Evolutionary conservation across 92 coral and sea anemone species (phyloP).

Genomic region (Bergia puertoricense): DNA sequence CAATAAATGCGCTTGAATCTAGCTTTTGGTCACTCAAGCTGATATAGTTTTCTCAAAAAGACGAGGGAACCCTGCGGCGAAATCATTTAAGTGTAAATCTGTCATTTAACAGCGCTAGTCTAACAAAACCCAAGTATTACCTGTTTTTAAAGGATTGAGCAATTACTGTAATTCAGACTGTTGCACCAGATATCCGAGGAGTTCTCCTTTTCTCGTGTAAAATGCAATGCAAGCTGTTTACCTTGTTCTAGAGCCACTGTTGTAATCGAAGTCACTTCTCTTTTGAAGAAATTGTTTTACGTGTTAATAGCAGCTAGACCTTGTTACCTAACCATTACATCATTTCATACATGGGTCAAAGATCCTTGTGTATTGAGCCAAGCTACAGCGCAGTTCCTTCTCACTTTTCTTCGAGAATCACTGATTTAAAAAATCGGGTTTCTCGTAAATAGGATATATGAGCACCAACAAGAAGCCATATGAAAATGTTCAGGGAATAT

Average conservation of each 20-base stretch:
- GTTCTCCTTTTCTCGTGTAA: neutral
- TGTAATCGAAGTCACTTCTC: constrained; percentile 1
- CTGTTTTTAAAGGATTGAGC: constrained; percentile 20
- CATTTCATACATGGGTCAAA: constrained; percentile 80
- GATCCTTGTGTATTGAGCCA: constrained; percentile 46
- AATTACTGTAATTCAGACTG: neutral
- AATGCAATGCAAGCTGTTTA: neutral
- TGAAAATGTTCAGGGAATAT: neutral
- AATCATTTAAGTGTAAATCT: neutral
- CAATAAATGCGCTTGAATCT: neutral
- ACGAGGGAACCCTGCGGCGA: neutral
- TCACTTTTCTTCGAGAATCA: neutral
- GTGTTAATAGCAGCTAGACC: constrained; percentile 10
- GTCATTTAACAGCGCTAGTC: constrained; percentile 27
- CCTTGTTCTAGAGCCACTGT: neutral
- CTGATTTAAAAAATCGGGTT: neutral
- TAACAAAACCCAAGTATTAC: neutral
- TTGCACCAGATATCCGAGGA: neutral
- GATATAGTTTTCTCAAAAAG: neutral
- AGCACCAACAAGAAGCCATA: neutral
- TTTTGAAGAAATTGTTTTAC: constrained; percentile 3
- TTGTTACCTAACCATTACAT: constrained; percentile 77
- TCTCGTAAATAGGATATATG: neutral
- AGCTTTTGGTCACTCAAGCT: neutral
- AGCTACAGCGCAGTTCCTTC: constrained; percentile 1